Evolutionary conservation across 2,797 vertebrate species (phyloP), one percentile per base, ranked within the genome.

Genomic region (Pangasius sanitwongsei): DNA sequence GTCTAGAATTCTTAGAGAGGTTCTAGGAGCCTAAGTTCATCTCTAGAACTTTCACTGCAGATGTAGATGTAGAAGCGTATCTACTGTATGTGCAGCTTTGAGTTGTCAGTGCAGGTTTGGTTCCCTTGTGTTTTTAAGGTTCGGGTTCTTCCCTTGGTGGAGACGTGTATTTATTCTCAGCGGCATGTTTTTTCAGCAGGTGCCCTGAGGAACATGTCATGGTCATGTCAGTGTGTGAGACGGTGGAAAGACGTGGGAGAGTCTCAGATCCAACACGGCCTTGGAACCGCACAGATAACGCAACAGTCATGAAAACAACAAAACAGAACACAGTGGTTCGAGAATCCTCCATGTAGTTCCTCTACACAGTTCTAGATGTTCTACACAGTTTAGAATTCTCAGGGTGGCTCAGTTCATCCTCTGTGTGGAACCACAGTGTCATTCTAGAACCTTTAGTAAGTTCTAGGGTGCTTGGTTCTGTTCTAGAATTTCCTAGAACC

Each of bases 221-320:
- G 59, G 81, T 48, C 81, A 83, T 83, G 81, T 83, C 81, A 83
- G 59, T 48, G 81, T 83, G 81, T 65, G 81, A 65, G 81, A 63
- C 37, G 3, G 37, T 13, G 1, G 12, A 65, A 65, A 83, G 81
- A 83, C 12, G 59, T 83, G 37, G 81, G 81, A 83, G 25, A 23
- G 37, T 65, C 59, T 83, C 59, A n/a, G 81, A 18, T 65, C 37
- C 37, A 28, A 15, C 37, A 44, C 3, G 59, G 59, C 81, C 81
- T 65, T 83, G 81, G 81, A 83, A 83, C 37, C 13, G 2, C 13
- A 59, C 59, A 28, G 81, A 83, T 83, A 83, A 83, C 11, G 13
- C 57, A 59, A 44, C 81, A 63, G 55, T 41, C 55, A 25, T 59
- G 23, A 41, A 34, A 57, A 80, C 50, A 80, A 8, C 53, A 34